Evolutionary conservation across 2,797 vertebrate species (phyloP).

Genomic region (Harpagifer antarcticus): DNA sequence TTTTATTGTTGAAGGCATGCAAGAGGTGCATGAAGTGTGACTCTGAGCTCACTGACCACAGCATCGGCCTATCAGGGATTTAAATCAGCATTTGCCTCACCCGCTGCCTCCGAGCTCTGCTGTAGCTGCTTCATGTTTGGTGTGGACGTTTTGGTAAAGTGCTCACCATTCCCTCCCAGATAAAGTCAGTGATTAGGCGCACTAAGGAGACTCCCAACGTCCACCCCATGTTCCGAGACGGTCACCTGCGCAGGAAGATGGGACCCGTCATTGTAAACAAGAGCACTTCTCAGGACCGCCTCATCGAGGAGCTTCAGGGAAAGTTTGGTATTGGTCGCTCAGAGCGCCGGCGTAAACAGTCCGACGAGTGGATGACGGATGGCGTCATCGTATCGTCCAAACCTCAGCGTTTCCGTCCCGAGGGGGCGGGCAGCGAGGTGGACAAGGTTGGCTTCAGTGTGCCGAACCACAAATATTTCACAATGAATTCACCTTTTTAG

Average conservation of each 20-base stretch:
- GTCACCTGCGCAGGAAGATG: conserved; percentile 89
- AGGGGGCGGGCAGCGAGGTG: conserved; percentile 81
- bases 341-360: conserved; percentile 81
- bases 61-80: conserved; percentile 29
- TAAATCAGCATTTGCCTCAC: conserved; percentile 19
- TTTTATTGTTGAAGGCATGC: conserved; percentile 29
- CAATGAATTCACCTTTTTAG: conserved; percentile 18
- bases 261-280: conserved; percentile 93
- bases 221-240: conserved; percentile 95
- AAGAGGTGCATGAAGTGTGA: conserved; percentile 52
- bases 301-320: conserved; percentile 95
- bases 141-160: conserved; percentile 37
- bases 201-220: conserved; percentile 93
- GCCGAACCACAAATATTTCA: conserved; percentile 11
- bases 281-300: conserved; percentile 91
- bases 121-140: conserved; percentile 13
- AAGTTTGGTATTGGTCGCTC: conserved; percentile 89
- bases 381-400: conserved; percentile 90
- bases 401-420: conserved; percentile 84
- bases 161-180: conserved; percentile 80
- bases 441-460: conserved; percentile 91
- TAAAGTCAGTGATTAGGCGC: conserved; percentile 95
- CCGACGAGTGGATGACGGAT: conserved; percentile 93
- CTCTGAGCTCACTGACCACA: conserved; percentile 58
- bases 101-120: conserved; percentile 34